Conservation (phyloP, 2,113 vertebrate species). For the Psittacus erithacus region DNA sequence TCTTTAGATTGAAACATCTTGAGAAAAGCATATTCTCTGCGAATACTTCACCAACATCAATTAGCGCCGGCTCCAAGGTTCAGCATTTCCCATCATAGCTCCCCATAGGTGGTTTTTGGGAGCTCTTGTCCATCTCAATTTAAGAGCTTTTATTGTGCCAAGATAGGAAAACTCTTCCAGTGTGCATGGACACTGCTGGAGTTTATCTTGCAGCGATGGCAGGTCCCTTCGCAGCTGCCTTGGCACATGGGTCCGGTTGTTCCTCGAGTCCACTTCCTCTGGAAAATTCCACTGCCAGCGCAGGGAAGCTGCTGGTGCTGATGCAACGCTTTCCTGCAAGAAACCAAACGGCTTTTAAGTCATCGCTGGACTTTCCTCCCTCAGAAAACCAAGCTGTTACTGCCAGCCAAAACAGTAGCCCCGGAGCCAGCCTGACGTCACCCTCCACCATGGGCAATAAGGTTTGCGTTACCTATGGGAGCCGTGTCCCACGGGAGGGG, state of each 20-base stretch:
- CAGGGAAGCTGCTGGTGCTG: not conserved
- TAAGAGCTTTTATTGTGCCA: not conserved
- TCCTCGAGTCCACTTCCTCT: slow-evolving; percentile 52
- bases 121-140: not conserved
- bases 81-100: not conserved
- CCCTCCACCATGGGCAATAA: not conserved
- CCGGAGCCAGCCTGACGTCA: slow-evolving; percentile 3
- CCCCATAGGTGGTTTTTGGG: rapidly evolving
- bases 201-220: not conserved
- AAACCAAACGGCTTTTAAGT: not conserved
- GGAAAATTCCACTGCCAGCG: slow-evolving; percentile 43
- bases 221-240: not conserved
- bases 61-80: not conserved
- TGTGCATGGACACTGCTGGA: not conserved
- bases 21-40: not conserved
- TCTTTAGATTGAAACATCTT: not conserved
- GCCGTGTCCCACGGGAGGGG: not conserved
- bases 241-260: not conserved
- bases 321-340: slow-evolving; percentile 21
- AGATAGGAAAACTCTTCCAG: not conserved
- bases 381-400: not conserved
- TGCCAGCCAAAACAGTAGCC: not conserved
- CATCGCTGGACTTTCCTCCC: slow-evolving; percentile 1
- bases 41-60: not conserved
- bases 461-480: not conserved